Evolutionary conservation across 2,888 invertebrate genomes (phyloP).

Genomic region (Hymenopus coronatus): DNA sequence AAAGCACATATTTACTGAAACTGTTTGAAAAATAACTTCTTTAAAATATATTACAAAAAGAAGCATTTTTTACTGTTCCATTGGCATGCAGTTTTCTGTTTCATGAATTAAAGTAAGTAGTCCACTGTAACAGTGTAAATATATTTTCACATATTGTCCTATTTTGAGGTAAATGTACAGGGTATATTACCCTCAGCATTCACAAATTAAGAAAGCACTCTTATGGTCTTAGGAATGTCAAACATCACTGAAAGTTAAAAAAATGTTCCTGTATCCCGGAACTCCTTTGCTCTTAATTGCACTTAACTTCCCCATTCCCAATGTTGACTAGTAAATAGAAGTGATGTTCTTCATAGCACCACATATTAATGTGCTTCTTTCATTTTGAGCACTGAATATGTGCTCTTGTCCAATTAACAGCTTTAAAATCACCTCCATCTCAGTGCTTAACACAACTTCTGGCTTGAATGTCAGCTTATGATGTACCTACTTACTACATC

Average conservation of each 20-base stretch:
- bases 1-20: background rate
- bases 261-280: background rate
- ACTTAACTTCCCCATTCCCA: background rate
- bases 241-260: background rate
- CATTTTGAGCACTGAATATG: background rate
- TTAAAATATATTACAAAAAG: background rate
- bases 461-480: too few species aligned
- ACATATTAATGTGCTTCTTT: background rate
- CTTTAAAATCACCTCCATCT: background rate
- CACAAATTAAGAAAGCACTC: background rate
- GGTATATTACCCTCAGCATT: background rate
- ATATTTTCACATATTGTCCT: background rate
- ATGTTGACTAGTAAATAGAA: conserved; percentile 17
- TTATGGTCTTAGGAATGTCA: background rate
- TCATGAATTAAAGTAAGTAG: background rate
- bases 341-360: background rate
- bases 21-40: background rate
- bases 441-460: background rate
- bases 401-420: background rate
- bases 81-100: background rate
- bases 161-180: background rate
- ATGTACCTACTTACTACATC: too few species aligned
- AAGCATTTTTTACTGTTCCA: background rate
- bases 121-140: too few species aligned
- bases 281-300: background rate